Evolutionary conservation across 2,888 invertebrate genomes (phyloP).

Genomic region (Fragum fragum): DNA sequence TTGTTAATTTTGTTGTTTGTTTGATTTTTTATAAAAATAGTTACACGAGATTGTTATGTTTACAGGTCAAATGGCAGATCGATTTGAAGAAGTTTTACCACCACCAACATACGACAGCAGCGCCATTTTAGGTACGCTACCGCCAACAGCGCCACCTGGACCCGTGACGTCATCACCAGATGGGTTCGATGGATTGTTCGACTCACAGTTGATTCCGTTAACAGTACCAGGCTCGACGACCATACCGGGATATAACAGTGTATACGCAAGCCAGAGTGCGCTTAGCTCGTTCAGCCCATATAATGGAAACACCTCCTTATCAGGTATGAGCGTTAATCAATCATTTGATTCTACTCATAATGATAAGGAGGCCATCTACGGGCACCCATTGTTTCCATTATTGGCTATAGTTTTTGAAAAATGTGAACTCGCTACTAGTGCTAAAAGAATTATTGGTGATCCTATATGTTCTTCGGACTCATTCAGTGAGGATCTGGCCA

Average conservation of each 20-base stretch:
- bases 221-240: constrained; percentile 37
- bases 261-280: constrained; percentile 32
- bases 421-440: constrained; percentile 68
- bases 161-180: constrained; percentile 36
- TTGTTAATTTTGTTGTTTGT: too few relatives aligned
- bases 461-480: constrained; percentile 66
- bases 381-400: constrained; percentile 65
- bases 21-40: too few relatives aligned
- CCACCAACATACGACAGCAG: constrained; percentile 57
- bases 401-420: constrained; percentile 67
- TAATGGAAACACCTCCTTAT: constrained; percentile 42
- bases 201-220: constrained; percentile 52
- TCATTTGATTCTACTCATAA: constrained; percentile 51
- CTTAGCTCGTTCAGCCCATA: constrained; percentile 47
- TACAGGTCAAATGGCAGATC: constrained; percentile 60
- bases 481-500: constrained; percentile 63
- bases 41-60: not conserved
- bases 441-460: constrained; percentile 62
- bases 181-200: constrained; percentile 53
- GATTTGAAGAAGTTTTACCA: constrained; percentile 57
- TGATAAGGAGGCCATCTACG: constrained; percentile 63
- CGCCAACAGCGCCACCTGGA: constrained; percentile 27
- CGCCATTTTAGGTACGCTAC: constrained; percentile 43
- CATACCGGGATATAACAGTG: constrained; percentile 31
- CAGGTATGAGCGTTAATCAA: constrained; percentile 61